A percentile compares a stretch with the other conserved stretches of the same genome.
Evolutionary conservation across 2,113 vertebrate species (phyloP).

Genomic region (Cervus canadensis): DNA sequence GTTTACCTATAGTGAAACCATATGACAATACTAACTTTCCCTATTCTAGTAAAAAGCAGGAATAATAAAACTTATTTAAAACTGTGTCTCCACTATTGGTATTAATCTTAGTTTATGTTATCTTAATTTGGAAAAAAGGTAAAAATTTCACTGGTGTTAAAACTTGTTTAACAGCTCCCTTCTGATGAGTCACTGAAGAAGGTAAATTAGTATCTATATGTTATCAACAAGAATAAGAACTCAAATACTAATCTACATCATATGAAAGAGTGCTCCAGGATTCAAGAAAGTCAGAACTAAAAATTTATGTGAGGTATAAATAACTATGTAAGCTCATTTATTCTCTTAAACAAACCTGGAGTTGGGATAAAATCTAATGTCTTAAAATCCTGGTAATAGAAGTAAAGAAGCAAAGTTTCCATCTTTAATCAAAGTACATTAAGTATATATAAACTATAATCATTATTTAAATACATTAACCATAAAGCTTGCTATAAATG

Average conservation of each 20-base stretch:
- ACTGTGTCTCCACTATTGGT: neutral
- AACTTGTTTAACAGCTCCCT: neutral
- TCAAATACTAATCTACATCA: neutral
- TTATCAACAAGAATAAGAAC: neutral
- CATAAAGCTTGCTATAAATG: neutral
- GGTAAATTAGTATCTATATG: neutral
- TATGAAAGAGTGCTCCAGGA: neutral
- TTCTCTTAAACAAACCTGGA: neutral
- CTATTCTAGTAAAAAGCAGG: neutral
- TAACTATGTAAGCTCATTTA: neutral
- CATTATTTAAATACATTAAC: neutral
- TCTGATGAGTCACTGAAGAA: neutral
- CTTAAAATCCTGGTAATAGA: neutral
- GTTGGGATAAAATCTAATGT: neutral
- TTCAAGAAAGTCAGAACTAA: neutral
- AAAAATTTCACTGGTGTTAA: neutral
- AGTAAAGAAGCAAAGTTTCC: neutral
- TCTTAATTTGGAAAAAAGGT: slow-evolving; percentile 12
- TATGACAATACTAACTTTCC: neutral
- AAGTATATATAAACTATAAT: neutral
- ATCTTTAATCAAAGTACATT: neutral
- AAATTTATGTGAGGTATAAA: neutral
- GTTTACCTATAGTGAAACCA: neutral
- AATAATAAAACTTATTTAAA: neutral
- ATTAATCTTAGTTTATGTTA: neutral